A percentile compares a stretch with the other conserved stretches of the same genome.
phyloP scores from a whole-genome alignment of 2,888 invertebrate genomes.

The Hydraecia micacea region DNA sequence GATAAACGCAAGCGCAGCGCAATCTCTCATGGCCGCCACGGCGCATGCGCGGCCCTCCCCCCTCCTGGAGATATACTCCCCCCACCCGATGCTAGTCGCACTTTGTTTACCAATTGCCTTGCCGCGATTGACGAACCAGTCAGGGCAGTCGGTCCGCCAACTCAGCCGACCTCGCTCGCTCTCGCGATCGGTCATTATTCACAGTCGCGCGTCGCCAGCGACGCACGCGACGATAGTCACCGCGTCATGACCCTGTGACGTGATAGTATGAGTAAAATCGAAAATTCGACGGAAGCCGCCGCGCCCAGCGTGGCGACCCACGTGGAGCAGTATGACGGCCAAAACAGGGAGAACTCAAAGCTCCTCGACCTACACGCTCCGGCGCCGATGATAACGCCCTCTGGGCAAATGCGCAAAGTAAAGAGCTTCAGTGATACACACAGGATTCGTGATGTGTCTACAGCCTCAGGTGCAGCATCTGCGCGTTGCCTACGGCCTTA shows the following conservation, averaged over 20 bases:
- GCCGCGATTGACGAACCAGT: slow-evolving; percentile 87
- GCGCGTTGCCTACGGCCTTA: slow-evolving; percentile 87
- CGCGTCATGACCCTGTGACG: slow-evolving; percentile 89
- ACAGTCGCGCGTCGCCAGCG: slow-evolving; percentile 86
- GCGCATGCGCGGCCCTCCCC: slow-evolving; percentile 96
- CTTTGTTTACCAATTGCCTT: slow-evolving; percentile 88
- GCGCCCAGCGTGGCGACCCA: slow-evolving; percentile 86
- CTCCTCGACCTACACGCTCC: slow-evolving; percentile 82
- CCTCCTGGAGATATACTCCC: slow-evolving; percentile 90
- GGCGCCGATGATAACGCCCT: slow-evolving; percentile 83
- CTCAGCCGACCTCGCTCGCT: slow-evolving; percentile 95
- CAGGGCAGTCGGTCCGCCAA: slow-evolving; percentile 83
- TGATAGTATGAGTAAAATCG: slow-evolving; percentile 87
- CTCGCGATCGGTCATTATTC: slow-evolving; percentile 86
- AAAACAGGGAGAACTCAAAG: slow-evolving; percentile 83
- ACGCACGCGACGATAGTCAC: slow-evolving; percentile 84
- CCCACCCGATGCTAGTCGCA: slow-evolving; percentile 79
- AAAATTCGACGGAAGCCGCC: slow-evolving; percentile 84
- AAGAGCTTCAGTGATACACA: slow-evolving; percentile 89
- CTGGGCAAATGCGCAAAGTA: slow-evolving; percentile 89
- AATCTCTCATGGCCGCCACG: slow-evolving; percentile 91
- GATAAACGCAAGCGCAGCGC: slow-evolving; percentile 95
- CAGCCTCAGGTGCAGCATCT: slow-evolving; percentile 87
- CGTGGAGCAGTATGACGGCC: slow-evolving; percentile 84
- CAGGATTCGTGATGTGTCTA: slow-evolving; percentile 84